These are phyloP conservation scores for Plutomurus gul DNA, from an alignment of 1,140 invertebrate genomes.

Conservation along the genomic window DNA sequence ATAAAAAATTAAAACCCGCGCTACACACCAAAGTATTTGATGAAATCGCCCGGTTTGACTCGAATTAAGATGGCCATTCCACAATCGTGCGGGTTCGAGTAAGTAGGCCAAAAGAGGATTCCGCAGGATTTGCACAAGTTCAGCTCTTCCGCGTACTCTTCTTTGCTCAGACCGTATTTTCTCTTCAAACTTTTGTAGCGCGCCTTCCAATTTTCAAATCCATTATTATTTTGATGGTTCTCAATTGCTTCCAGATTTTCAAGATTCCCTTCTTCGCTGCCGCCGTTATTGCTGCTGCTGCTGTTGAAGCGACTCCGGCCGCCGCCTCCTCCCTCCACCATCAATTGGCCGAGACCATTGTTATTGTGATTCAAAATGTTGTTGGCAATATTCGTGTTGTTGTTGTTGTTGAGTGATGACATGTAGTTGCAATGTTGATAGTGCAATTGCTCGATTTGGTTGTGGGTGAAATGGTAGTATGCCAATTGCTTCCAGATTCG, in stretches of 20 bases:
- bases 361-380: neutral
- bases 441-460: constrained; percentile 70
- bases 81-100: constrained; percentile 82
- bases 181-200: constrained; percentile 44
- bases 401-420: neutral
- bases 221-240: neutral
- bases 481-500: constrained; percentile 90
- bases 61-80: constrained; percentile 40
- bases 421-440: neutral
- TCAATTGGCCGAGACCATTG: neutral
- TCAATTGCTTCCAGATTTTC: neutral
- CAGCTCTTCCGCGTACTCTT: constrained; percentile 94
- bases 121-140: constrained; percentile 93
- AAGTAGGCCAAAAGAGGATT: constrained; percentile 93
- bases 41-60: constrained; percentile 51
- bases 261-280: neutral
- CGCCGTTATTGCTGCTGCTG: neutral
- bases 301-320: neutral
- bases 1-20: too few relatives aligned
- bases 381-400: neutral
- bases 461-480: constrained; percentile 86
- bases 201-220: constrained; percentile 38
- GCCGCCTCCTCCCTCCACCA: neutral
- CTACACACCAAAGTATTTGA: constrained; percentile 47
- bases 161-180: constrained; percentile 69